A percentile compares a stretch with the other conserved stretches of the same genome.
Conservation (phyloP, 2,113 vertebrate species). For the Pogonocichla stellata region DNA sequence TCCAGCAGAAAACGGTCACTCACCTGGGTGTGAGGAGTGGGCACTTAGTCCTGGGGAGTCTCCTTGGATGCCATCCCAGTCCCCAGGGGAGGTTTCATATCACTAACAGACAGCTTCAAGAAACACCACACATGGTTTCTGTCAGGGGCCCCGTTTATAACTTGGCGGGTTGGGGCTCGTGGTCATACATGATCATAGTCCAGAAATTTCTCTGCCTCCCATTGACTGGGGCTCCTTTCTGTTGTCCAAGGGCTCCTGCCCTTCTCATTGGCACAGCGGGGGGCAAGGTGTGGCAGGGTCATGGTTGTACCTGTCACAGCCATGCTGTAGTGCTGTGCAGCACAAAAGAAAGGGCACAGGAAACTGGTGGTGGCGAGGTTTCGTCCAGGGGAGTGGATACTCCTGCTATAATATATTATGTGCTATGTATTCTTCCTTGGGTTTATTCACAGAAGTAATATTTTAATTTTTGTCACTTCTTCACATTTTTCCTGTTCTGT, state of each 20-base stretch:
- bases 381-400: background rate
- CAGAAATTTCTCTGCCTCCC: background rate
- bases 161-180: background rate
- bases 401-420: background rate
- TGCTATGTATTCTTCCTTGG: background rate
- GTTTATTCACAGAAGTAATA: background rate
- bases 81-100: background rate
- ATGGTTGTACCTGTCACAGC: background rate
- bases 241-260: background rate
- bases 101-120: no score
- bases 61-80: background rate
- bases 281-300: accelerated
- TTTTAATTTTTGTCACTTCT: background rate
- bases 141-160: background rate
- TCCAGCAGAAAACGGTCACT: background rate
- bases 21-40: no score
- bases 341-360: background rate
- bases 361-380: background rate
- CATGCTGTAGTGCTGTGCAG: background rate
- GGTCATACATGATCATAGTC: no score
- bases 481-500: background rate
- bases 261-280: background rate
- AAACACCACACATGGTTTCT: background rate
- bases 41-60: background rate
- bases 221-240: background rate